Base-by-base conservation (phyloP, 2,797 vertebrate species). In the Lithobates pipiens region DNA sequence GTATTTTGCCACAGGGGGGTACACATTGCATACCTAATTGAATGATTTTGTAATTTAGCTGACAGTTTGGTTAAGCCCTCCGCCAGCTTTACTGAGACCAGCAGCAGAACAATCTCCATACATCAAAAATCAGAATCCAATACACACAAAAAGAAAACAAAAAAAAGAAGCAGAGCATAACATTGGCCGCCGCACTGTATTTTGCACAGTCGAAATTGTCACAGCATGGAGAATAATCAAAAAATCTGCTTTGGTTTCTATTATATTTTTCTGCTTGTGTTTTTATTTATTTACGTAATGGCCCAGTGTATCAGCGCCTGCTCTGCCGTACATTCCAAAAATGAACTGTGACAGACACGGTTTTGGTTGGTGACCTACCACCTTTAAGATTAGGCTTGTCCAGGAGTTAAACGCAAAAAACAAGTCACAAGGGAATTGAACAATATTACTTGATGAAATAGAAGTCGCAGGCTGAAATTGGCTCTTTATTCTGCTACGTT, bases 1-100 rank as follows among this genome's bases (percentile, higher is more conserved):
- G 92, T 89, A 92, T 92, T 93, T 93, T 94, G 95, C 97, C 96
- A 98, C 97, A 95, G 95, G 97, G 96, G 96, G 97, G 97, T 95
- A 96, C 90, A 96, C 94, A 92, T 94, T 89, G 92, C 95, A 94
- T 94, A 93, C 91, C 92, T 93, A 96, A 96, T 91, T 89, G 93
- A 96, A 93, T 87, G 92, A 80, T 89, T 91, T 89, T 73, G 87
- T 93, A 94, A 95, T 95, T 93, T 91, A 89, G 89, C 89, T 89
- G 94, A 94, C 93, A 92, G 93, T 91, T 92, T 90, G 87, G 87
- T 85, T 70, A 92, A 89, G 91, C 86, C 93, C 92, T 93, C 93
- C 92, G 92, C 92, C 91, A 92, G 92, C 90, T 91, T 83, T 91
- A 76, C 92, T 93, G 91, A 65, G 92, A 93, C 91, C 90, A 93